phyloP scores from a whole-genome alignment of 2,113 vertebrate genomes.

The Barbus barbus region DNA sequence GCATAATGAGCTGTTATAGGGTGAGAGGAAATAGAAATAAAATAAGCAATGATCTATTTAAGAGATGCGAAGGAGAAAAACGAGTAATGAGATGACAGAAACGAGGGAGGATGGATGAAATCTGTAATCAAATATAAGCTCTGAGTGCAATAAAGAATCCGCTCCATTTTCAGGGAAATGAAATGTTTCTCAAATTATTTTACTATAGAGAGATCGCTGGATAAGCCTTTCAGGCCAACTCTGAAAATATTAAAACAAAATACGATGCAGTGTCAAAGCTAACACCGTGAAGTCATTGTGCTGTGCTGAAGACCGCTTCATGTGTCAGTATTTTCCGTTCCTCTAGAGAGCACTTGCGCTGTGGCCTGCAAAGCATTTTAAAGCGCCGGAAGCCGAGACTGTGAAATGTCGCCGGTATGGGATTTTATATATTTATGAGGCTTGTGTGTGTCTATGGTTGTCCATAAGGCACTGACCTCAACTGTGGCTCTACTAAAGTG shows the following conservation, averaged over 20 bases:
- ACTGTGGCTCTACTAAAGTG: background rate
- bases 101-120: slow-evolving; percentile 20
- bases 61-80: slow-evolving; percentile 13
- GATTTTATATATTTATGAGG: slow-evolving; percentile 13
- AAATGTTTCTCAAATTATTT: slow-evolving; percentile 37
- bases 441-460: background rate
- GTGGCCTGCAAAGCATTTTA: slow-evolving; percentile 1
- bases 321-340: background rate
- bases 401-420: background rate
- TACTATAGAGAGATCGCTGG: background rate
- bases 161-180: slow-evolving; percentile 26
- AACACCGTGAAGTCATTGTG: background rate
- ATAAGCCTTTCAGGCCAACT: background rate
- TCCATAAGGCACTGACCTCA: background rate
- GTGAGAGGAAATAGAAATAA: background rate
- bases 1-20: background rate
- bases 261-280: background rate
- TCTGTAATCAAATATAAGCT: slow-evolving; percentile 34
- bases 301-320: background rate
- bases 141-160: slow-evolving; percentile 10
- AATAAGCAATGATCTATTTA: slow-evolving; percentile 1
- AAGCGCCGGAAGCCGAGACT: background rate
- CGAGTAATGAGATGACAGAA: slow-evolving; percentile 18
- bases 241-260: slow-evolving; percentile 8
- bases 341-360: slow-evolving; percentile 21